phyloP scores from a whole-genome alignment of 1,140 invertebrate species.

The Brevipalpus yothersi region DNA sequence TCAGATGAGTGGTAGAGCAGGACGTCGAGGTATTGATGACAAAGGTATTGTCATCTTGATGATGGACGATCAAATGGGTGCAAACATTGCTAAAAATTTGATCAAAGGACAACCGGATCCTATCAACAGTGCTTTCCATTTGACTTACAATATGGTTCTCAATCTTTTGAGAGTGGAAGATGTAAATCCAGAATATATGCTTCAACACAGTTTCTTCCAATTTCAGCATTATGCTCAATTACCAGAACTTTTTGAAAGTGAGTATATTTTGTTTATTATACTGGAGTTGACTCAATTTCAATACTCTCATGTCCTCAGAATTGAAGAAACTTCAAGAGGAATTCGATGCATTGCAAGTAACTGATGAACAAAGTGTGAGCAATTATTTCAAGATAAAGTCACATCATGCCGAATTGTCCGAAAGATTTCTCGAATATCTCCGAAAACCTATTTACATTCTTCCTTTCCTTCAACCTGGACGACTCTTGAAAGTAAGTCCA shows the following conservation, averaged over 20 bases:
- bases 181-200: conserved; percentile 98
- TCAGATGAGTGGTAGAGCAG: conserved; percentile 97
- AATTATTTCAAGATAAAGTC: conserved; percentile 60
- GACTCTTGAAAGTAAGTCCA: conserved; percentile 52
- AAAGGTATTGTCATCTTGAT: conserved; percentile 91
- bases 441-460: conserved; percentile 65
- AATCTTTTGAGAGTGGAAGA: conserved; percentile 89
- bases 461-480: conserved; percentile 77
- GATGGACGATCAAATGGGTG: conserved; percentile 89
- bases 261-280: conserved; percentile 16
- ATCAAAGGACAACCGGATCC: conserved; percentile 64
- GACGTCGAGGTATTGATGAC: conserved; percentile 83
- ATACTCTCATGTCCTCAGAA: conserved; percentile 25
- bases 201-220: conserved; percentile 93
- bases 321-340: conserved; percentile 40
- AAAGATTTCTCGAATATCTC: conserved; percentile 48
- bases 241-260: conserved; percentile 61
- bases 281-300: background rate
- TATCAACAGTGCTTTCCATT: conserved; percentile 93
- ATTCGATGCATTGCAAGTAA: conserved; percentile 27
- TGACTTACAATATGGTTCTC: conserved; percentile 98
- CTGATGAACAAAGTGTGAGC: conserved; percentile 44
- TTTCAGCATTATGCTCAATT: conserved; percentile 95
- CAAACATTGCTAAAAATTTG: conserved; percentile 51
- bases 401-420: conserved; percentile 44